phyloP scores from a whole-genome alignment of 2,888 invertebrate species.

The Dinocampus coccinellae region DNA sequence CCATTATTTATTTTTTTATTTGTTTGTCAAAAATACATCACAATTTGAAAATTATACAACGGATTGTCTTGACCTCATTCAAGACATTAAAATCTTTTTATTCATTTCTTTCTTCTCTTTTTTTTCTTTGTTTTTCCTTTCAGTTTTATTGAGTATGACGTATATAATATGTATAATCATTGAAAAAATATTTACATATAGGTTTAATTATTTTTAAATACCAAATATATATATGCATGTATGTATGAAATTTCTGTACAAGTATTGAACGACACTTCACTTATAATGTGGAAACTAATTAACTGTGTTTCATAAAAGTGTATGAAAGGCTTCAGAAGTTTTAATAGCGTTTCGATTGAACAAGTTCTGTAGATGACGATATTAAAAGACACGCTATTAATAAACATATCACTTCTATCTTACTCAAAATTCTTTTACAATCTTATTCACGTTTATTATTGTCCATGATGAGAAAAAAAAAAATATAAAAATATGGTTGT shows the following conservation, averaged over 20 bases:
- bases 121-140: neutral
- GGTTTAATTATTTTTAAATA: neutral
- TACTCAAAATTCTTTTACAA: neutral
- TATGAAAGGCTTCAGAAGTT: constrained; percentile 12
- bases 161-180: no score
- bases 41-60: constrained; percentile 53
- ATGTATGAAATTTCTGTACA: neutral
- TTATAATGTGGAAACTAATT: constrained; percentile 2
- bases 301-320: neutral
- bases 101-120: constrained; percentile 6
- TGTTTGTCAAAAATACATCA: neutral
- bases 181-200: neutral
- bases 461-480: no score
- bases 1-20: constrained; percentile 5
- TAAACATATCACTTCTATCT: neutral
- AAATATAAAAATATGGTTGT: no score
- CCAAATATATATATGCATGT: neutral
- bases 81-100: constrained; percentile 27
- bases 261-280: neutral
- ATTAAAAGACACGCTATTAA: neutral
- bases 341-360: constrained; percentile 2
- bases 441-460: no score
- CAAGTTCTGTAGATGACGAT: neutral
- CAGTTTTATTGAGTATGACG: neutral
- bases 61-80: constrained; percentile 39